phyloP scores from a whole-genome alignment of 2,797 vertebrate species.

The Bradypodion pumilum region DNA sequence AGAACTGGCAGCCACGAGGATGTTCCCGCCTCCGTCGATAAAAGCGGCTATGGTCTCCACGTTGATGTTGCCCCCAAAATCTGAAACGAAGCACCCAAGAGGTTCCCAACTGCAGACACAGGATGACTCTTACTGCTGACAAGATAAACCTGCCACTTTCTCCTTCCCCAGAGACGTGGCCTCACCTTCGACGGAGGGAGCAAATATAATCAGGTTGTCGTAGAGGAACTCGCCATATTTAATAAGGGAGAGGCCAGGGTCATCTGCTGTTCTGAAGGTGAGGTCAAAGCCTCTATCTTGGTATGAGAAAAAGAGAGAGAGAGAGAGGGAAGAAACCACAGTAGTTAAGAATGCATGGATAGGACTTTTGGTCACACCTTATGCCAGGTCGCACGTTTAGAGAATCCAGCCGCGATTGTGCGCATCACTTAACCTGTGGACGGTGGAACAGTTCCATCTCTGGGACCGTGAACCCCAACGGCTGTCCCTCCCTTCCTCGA shows the following conservation, averaged over 20 bases:
- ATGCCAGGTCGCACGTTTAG: background rate
- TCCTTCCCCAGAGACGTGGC: rapidly evolving
- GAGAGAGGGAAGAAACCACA: rapidly evolving
- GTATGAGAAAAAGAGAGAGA: background rate
- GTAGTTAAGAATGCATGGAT: background rate
- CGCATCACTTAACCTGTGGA: background rate
- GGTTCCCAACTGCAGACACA: rapidly evolving
- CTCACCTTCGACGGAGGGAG: slow-evolving; percentile 95
- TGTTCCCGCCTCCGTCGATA: slow-evolving; percentile 94
- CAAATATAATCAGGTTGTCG: slow-evolving; percentile 93
- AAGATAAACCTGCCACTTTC: background rate
- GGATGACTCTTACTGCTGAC: too few species aligned
- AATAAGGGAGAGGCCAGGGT: slow-evolving; percentile 90
- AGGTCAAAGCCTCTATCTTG: slow-evolving; percentile 94
- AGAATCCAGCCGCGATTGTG: background rate
- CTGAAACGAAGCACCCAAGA: slow-evolving; percentile 70
- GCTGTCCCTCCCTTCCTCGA: background rate
- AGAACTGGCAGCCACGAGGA: slow-evolving; percentile 91
- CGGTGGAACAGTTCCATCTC: background rate
- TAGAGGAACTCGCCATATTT: slow-evolving; percentile 97
- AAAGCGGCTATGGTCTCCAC: slow-evolving; percentile 95
- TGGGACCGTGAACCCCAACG: background rate
- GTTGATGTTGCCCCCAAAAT: slow-evolving; percentile 97
- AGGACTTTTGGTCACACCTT: too few species aligned
- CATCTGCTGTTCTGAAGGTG: slow-evolving; percentile 91